phyloP scores from a whole-genome alignment of 92 coral and sea anemone genomes.

The Bergia sp. region DNA sequence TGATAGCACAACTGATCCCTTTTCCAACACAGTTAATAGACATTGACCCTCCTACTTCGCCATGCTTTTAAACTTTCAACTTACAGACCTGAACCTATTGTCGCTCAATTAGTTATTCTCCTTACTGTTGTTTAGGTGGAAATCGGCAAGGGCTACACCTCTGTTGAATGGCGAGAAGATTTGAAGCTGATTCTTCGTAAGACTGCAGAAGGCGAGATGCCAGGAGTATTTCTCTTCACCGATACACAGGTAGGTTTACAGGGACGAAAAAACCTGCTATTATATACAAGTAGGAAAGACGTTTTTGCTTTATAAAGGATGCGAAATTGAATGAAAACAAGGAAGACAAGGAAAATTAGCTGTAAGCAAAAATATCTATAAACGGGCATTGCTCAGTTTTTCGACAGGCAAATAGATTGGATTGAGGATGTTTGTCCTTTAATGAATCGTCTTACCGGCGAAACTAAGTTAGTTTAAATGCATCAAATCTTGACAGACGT shows the following conservation, averaged over 20 bases:
- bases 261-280: neutral
- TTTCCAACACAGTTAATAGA: neutral
- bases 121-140: slow-evolving; percentile 70
- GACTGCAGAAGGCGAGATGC: slow-evolving; percentile 96
- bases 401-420: too few species aligned
- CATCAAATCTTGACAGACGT: too few species aligned
- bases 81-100: neutral
- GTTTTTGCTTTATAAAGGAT: neutral
- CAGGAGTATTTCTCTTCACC: slow-evolving; percentile 95
- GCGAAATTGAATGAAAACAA: neutral
- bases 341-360: too few species aligned
- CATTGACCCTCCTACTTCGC: neutral
- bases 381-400: too few species aligned
- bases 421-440: too few species aligned
- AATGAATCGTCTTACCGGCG: too few species aligned
- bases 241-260: slow-evolving; percentile 83
- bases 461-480: too few species aligned
- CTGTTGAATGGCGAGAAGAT: slow-evolving; percentile 98
- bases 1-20: neutral
- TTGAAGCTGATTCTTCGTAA: slow-evolving; percentile 94
- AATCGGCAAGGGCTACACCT: slow-evolving; percentile 98
- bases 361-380: too few species aligned
- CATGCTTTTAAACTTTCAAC: neutral
- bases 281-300: neutral
- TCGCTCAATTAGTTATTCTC: neutral